Percentiles rank a stretch among this genome's conserved stretches.
These are phyloP conservation scores for Pipistrellus pipistrellus DNA, from an alignment of 2,797 vertebrate species.

Conservation along the genomic window DNA sequence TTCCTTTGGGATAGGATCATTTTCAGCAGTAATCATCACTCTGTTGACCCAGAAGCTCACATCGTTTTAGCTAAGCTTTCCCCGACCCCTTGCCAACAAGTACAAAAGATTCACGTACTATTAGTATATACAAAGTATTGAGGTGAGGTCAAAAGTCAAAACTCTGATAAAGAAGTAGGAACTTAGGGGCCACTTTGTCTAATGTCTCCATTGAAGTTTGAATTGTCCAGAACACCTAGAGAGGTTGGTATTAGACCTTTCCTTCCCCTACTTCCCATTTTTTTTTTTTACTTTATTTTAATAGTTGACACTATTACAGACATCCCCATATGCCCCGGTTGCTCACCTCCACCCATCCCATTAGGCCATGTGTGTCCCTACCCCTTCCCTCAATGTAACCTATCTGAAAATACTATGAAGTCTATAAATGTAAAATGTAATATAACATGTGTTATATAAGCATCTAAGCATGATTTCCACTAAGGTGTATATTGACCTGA, in stretches of 20 bases:
- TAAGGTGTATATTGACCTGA: neutral
- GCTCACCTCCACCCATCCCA: too few relatives aligned
- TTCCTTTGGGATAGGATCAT: neutral
- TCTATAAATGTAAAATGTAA: neutral
- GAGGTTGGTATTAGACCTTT: neutral
- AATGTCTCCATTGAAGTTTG: neutral
- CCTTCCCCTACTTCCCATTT: neutral
- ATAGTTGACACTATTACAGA: too few relatives aligned
- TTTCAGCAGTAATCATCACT: conserved; percentile 23
- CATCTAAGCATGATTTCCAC: neutral
- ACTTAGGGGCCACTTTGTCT: neutral
- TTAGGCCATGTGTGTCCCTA: neutral
- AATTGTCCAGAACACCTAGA: neutral
- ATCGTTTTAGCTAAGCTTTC: neutral
- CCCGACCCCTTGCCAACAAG: neutral
- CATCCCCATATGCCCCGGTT: too few relatives aligned
- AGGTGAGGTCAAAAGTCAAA: neutral
- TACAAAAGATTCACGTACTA: neutral
- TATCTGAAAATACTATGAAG: neutral
- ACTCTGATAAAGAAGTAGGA: neutral
- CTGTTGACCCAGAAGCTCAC: neutral
- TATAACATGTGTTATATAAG: neutral
- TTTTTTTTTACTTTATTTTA: too few relatives aligned
- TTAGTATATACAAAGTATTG: neutral
- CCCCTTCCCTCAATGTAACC: neutral